phyloP scores from a whole-genome alignment of 2,888 invertebrate genomes.

The Gastracanthus pulcherrimus region DNA sequence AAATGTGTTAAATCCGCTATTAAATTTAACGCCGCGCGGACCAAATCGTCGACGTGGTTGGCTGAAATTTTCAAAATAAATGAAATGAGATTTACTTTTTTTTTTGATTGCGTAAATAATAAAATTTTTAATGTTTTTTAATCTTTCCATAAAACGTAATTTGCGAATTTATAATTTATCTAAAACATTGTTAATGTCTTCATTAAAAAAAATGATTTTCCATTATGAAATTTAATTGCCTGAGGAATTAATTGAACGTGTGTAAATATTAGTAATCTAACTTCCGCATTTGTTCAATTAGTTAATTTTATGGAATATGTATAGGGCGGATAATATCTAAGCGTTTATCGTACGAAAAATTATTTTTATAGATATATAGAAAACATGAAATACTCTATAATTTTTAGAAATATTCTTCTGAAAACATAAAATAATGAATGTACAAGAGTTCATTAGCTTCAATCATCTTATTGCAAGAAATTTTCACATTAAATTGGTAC shows the following conservation, averaged over 20 bases:
- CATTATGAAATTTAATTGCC: neutral
- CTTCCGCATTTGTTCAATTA: neutral
- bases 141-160: neutral
- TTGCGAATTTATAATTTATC: neutral
- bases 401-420: too few species aligned
- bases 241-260: neutral
- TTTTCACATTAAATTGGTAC: too few species aligned
- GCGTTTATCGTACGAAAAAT: neutral
- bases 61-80: neutral
- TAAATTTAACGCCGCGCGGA: slow-evolving; percentile 16
- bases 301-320: neutral
- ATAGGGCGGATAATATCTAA: too few species aligned
- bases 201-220: neutral
- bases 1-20: slow-evolving; percentile 26
- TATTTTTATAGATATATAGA: neutral
- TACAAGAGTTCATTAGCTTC: too few species aligned
- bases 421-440: too few species aligned
- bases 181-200: neutral
- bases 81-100: neutral
- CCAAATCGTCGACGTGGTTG: neutral
- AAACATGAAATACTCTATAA: neutral
- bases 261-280: neutral
- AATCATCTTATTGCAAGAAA: too few species aligned
- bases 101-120: neutral
- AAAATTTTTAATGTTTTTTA: too few species aligned